Evolutionary conservation across 2,113 vertebrate genomes (phyloP).

Genomic region (Monopterus albus): DNA sequence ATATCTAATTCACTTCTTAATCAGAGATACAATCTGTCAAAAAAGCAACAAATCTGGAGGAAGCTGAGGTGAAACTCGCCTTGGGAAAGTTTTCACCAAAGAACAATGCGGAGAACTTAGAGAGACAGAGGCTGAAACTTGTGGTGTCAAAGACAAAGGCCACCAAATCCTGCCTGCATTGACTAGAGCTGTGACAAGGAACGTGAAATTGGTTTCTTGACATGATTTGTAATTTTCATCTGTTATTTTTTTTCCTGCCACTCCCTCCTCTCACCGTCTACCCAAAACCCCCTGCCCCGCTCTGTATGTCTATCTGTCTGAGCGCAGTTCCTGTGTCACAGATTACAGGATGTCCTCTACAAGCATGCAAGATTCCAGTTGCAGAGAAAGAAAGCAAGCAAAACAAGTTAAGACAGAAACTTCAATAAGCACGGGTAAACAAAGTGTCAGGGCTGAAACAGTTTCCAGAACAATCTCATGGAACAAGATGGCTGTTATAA

Average conservation of each 20-base stretch:
- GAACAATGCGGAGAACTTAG: neutral
- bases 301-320: constrained; percentile 55
- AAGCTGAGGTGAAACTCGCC: constrained; percentile 22
- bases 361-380: constrained; percentile 64
- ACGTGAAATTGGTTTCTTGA: constrained; percentile 14
- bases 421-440: neutral
- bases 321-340: constrained; percentile 68
- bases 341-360: constrained; percentile 75
- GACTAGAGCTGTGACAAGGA: constrained; percentile 23
- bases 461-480: neutral
- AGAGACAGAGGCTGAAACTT: too few relatives aligned
- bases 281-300: neutral
- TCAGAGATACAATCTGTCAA: neutral
- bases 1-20: neutral
- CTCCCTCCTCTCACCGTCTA: constrained; percentile 30
- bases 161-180: neutral
- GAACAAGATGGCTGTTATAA: neutral
- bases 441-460: neutral
- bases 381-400: constrained; percentile 31
- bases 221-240: constrained; percentile 45
- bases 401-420: constrained; percentile 21
- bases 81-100: neutral
- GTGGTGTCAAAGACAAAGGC: neutral
- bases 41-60: neutral
- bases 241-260: constrained; percentile 27